Evolutionary conservation across 2,888 invertebrate species (phyloP).

Genomic region (Zaprionus lineosus): DNA sequence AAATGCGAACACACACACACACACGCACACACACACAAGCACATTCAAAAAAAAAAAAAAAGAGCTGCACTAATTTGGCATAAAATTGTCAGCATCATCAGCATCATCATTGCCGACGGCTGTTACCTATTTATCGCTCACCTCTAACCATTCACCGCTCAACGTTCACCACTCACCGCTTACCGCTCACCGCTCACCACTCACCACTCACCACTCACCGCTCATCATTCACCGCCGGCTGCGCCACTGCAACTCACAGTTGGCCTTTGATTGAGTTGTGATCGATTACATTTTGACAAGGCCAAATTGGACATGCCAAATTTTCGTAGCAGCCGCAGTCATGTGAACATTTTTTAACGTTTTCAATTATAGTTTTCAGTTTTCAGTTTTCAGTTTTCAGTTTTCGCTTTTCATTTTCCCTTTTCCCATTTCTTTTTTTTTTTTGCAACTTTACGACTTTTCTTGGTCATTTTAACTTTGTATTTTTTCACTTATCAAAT

Average conservation of each 20-base stretch:
- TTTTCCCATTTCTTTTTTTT: too few relatives aligned
- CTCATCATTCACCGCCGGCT: constrained; percentile 15
- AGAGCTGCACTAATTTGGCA: constrained; percentile 79
- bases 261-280: constrained; percentile 77
- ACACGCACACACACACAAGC: too few relatives aligned
- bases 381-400: too few relatives aligned
- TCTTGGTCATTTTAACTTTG: too few relatives aligned
- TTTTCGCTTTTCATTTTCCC: too few relatives aligned
- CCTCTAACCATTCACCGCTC: too few relatives aligned
- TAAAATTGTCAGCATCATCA: constrained; percentile 66
- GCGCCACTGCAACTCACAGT: constrained; percentile 52
- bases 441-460: too few relatives aligned
- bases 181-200: constrained; percentile 23
- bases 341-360: constrained; percentile 41
- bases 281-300: constrained; percentile 82
- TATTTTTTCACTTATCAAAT: too few relatives aligned
- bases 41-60: constrained; percentile 35
- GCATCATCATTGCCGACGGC: constrained; percentile 35
- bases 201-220: too few relatives aligned
- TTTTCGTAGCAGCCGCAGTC: constrained; percentile 29
- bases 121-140: constrained; percentile 8
- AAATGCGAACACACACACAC: constrained; percentile 2
- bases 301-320: constrained; percentile 68
- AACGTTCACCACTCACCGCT: background rate
- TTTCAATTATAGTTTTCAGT: constrained; percentile 6